phyloP scores from a whole-genome alignment of 2,113 vertebrate species.

The Podilymbus podiceps region DNA sequence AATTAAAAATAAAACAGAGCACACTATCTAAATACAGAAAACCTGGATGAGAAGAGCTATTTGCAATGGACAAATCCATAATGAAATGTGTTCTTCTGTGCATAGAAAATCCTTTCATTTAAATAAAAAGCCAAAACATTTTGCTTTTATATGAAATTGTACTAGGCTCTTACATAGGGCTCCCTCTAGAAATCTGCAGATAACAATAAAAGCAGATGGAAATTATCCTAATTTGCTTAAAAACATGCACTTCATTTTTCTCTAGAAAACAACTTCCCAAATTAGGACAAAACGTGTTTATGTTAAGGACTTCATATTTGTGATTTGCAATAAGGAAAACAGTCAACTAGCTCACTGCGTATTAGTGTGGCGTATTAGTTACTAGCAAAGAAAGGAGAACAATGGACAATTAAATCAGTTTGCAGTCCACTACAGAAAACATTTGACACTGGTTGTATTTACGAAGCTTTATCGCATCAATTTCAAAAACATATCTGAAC shows the following conservation, averaged over 20 bases:
- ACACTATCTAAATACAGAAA: not conserved
- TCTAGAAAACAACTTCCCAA: not conserved
- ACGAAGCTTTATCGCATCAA: not conserved
- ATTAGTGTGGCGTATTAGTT: not conserved
- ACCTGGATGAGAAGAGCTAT: not conserved
- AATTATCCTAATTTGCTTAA: not conserved
- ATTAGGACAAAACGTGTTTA: not conserved
- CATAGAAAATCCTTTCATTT: not conserved
- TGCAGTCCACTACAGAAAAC: not conserved
- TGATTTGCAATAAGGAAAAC: not conserved
- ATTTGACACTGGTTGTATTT: not conserved
- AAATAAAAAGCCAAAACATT: not conserved
- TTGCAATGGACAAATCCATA: not conserved
- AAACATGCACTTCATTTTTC: not conserved
- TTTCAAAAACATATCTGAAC: not conserved
- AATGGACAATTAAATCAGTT: not conserved
- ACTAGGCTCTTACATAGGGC: not conserved
- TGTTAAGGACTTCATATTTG: not conserved
- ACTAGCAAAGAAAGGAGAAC: not conserved
- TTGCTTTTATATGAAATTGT: not conserved
- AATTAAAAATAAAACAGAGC: not conserved
- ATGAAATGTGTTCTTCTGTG: not conserved
- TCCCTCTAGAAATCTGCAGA: not conserved
- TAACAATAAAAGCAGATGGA: not conserved
- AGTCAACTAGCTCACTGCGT: not conserved